Evolutionary conservation across 2,113 vertebrate species (phyloP).

Genomic region (Aphelocoma coerulescens): DNA sequence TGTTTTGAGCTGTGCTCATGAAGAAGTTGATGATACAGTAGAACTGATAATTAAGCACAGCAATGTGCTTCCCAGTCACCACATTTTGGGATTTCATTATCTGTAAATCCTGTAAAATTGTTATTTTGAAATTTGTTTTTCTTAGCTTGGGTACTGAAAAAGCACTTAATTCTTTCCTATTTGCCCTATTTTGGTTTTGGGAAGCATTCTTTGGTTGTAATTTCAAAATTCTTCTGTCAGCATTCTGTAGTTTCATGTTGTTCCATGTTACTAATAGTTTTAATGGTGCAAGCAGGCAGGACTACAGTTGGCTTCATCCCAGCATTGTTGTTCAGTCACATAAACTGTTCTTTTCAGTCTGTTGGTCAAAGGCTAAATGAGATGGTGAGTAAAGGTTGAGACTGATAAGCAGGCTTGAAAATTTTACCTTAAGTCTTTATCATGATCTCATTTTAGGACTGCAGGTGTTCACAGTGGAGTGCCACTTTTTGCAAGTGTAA

Average conservation of each 20-base stretch:
- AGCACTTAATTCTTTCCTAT: not conserved
- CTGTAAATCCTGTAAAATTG: not conserved
- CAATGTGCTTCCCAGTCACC: not conserved
- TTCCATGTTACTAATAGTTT: not conserved
- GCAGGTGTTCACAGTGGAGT: not conserved
- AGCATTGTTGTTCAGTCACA: not conserved
- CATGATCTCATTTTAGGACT: not conserved
- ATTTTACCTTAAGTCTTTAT: not conserved
- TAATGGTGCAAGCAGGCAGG: not conserved
- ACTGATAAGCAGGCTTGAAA: not conserved
- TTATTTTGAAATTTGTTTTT: not conserved
- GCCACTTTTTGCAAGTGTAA: not conserved
- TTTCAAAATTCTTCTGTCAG: not conserved
- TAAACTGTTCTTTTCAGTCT: not conserved
- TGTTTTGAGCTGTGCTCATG: not conserved
- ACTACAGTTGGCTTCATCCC: not conserved
- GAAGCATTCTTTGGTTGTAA: not conserved
- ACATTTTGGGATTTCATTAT: not conserved
- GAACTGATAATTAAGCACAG: not conserved
- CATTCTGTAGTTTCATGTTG: not conserved
- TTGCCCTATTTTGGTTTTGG: not conserved
- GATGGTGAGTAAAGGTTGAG: not conserved
- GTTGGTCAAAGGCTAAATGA: not conserved
- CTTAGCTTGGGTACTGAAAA: not conserved
- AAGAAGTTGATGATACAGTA: not conserved